Percentiles rank a stretch among this genome's conserved stretches.
Conservation (phyloP, 2,888 invertebrate genomes). For the Acleris cristana region DNA sequence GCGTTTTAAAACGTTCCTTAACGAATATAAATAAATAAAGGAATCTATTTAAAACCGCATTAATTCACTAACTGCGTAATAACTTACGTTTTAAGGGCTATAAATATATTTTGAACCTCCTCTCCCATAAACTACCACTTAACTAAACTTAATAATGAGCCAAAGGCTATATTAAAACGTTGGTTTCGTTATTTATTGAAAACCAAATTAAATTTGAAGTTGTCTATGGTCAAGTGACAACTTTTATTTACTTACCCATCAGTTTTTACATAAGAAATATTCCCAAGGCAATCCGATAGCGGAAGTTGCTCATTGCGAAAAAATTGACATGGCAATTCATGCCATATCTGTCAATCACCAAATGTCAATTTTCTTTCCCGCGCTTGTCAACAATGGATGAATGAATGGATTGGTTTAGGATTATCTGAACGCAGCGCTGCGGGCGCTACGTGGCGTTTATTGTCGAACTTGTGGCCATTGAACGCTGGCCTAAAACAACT, state of each 20-base stretch:
- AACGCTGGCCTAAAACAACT: slow-evolving; percentile 19
- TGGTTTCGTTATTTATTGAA: neutral
- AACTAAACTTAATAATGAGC: slow-evolving; percentile 13
- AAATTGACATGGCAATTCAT: slow-evolving; percentile 5
- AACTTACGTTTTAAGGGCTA: slow-evolving; percentile 24
- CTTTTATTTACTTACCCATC: neutral
- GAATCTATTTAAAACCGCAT: slow-evolving; percentile 31
- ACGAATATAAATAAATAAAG: slow-evolving; percentile 24
- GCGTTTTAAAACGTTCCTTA: slow-evolving; percentile 27
- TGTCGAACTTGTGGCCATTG: slow-evolving; percentile 3
- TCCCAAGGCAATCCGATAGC: too few species aligned
- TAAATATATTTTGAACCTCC: slow-evolving; percentile 20
- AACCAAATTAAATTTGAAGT: neutral
- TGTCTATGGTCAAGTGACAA: neutral
- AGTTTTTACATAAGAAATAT: too few species aligned
- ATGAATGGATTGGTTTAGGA: slow-evolving; percentile 50
- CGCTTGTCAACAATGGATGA: slow-evolving; percentile 53
- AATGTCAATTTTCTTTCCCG: slow-evolving; percentile 46
- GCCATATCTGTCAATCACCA: slow-evolving; percentile 38
- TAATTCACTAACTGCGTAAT: slow-evolving; percentile 21
- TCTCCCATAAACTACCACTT: slow-evolving; percentile 7
- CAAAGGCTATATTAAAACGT: slow-evolving; percentile 4
- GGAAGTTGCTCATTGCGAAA: too few species aligned
- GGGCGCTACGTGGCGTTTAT: slow-evolving; percentile 44
- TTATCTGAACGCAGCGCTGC: slow-evolving; percentile 44